Evolutionary conservation across 2,888 invertebrate genomes (phyloP).

Genomic region (Temnothorax rugatulus): DNA sequence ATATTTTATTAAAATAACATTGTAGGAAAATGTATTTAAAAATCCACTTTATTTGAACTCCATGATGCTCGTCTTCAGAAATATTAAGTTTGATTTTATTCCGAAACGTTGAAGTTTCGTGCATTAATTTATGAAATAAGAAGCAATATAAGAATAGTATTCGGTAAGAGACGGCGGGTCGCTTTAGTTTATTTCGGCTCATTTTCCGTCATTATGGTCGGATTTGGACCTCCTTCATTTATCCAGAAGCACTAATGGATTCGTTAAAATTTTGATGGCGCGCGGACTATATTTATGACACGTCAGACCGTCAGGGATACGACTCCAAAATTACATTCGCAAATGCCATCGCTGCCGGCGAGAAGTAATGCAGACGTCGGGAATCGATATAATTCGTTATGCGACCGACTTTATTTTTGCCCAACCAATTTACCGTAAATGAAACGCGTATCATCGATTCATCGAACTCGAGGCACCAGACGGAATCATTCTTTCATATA

Average conservation of each 20-base stretch:
- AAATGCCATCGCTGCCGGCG: slow-evolving; percentile 41
- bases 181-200: slow-evolving; percentile 31
- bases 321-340: slow-evolving; percentile 48
- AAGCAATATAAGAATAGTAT: slow-evolving; percentile 36
- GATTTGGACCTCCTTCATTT: slow-evolving; percentile 47
- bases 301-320: slow-evolving; percentile 34
- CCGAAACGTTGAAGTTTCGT: slow-evolving; percentile 3
- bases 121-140: slow-evolving; percentile 30
- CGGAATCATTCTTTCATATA: slow-evolving; percentile 13
- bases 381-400: slow-evolving; percentile 54
- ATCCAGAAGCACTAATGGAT: slow-evolving; percentile 44
- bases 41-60: neutral
- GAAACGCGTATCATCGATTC: slow-evolving; percentile 47
- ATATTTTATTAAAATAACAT: neutral
- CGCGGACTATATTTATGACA: slow-evolving; percentile 50
- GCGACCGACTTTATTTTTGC: slow-evolving; percentile 43
- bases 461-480: slow-evolving; percentile 9
- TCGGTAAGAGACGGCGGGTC: neutral
- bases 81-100: slow-evolving; percentile 6
- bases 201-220: slow-evolving; percentile 37
- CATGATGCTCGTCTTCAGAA: neutral
- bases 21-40: neutral
- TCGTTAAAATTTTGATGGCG: slow-evolving; percentile 48
- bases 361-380: slow-evolving; percentile 50
- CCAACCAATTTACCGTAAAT: slow-evolving; percentile 31